Percentiles rank a stretch among this genome's conserved stretches.
These are phyloP conservation scores for Rhagologus leucostigma DNA, from an alignment of 2,113 vertebrate genomes.

Conservation along the genomic window DNA sequence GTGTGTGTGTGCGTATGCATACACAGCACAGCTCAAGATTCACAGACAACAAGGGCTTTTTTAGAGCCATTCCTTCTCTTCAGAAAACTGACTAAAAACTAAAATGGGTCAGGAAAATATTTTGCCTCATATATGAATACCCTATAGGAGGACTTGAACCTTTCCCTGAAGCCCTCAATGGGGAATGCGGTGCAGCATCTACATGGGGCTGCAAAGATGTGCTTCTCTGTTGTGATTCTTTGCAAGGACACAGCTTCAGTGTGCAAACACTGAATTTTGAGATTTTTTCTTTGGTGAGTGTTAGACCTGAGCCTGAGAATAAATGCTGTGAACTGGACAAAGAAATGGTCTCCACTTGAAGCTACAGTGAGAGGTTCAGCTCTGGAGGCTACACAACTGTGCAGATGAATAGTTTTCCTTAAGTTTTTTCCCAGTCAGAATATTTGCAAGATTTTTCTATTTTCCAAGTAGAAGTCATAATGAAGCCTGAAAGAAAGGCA, in stretches of 20 bases:
- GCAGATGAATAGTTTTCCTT: neutral
- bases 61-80: neutral
- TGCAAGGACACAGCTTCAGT: neutral
- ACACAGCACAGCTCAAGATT: neutral
- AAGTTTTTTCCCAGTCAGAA: neutral
- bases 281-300: neutral
- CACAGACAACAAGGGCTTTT: neutral
- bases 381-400: neutral
- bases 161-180: neutral
- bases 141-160: neutral
- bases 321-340: neutral
- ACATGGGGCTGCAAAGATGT: neutral
- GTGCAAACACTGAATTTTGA: neutral
- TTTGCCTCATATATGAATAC: neutral
- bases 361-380: rapidly evolving
- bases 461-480: neutral
- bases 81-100: neutral
- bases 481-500: neutral
- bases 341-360: rapidly evolving
- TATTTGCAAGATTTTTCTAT: neutral
- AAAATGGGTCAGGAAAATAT: neutral
- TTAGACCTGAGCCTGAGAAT: neutral
- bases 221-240: neutral
- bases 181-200: neutral
- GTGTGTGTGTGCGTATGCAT: neutral